Conservation (phyloP, 1,140 invertebrate genomes). For the Cylas formicarius region DNA sequence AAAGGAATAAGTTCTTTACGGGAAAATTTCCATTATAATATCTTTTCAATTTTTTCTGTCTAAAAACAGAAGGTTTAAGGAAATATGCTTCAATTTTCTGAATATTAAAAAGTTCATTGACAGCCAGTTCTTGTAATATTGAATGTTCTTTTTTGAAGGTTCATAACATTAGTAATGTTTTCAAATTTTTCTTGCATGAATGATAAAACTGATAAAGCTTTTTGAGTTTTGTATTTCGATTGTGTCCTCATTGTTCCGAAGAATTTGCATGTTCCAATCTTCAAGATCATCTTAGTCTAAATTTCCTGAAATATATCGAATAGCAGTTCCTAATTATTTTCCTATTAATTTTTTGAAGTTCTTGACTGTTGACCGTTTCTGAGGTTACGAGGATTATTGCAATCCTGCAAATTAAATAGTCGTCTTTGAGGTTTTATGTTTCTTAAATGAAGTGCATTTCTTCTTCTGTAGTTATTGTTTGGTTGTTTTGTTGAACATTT, state of each 20-base stretch:
- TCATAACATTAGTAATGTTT: constrained; percentile 1
- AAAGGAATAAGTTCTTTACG: not conserved
- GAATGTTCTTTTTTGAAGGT: not conserved
- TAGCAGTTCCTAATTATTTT: constrained; percentile 1
- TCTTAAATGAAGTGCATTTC: too few relatives aligned
- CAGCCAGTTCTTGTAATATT: not conserved
- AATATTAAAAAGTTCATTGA: constrained; percentile 2
- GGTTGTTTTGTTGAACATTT: not conserved
- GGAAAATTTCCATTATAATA: not conserved
- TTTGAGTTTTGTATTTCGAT: not conserved
- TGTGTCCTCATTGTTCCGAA: constrained; percentile 3
- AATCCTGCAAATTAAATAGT: too few relatives aligned
- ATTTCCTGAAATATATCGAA: not conserved
- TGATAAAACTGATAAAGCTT: not conserved
- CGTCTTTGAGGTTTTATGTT: too few relatives aligned
- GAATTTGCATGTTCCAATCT: not conserved
- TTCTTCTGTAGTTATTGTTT: not conserved
- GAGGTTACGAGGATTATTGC: not conserved
- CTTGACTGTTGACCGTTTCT: constrained; percentile 1
- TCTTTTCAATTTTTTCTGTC: not conserved
- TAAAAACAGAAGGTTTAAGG: not conserved
- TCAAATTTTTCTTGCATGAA: not conserved
- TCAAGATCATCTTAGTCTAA: not conserved
- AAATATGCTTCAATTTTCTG: not conserved
- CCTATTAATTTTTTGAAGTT: constrained; percentile 1